Base-by-base conservation (phyloP, 2,113 vertebrate species). In the Macquaria ambigua region DNA sequence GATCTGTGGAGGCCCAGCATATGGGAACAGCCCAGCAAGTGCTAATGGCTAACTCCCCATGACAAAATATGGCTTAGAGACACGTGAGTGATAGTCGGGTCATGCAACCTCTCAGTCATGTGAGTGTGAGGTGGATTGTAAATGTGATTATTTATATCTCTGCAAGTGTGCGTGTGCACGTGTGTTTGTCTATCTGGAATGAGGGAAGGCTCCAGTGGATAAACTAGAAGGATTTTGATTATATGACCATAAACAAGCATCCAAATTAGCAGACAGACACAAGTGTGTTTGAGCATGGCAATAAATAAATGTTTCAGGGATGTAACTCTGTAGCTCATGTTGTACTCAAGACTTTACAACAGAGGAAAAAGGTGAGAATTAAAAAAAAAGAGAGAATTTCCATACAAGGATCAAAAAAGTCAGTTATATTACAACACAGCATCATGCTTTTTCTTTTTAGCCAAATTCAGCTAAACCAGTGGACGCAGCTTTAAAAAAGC, bases 1-100 rank as follows among this genome's bases (percentile, higher is more conserved):
- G 95, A 96, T 95, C 87, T 90, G 93, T 93, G 85, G 82, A 94
- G 93, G 89, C 89, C 84, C 83, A 94, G 94, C 95, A 95, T 95
- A 96, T 96, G 94, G 95, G 88, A 91, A 92, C 91, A 90, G 89
- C 90, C 90, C 87, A 84, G 90, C 88, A 81, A 93, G 93, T 93
- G 93, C 93, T 95, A 93, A 95, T 95, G 90, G 94, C 93, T 91
- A 90, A 89, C 87, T 93, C 91, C 77, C 86, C 85, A 79, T 84
- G 88, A 95, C 92, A 94, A 96, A 95, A 93, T 92, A 92, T 87
- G 89, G 87, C 85, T 90, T 93, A 82, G 84, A 92, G 74, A 91
- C 87, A 93, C 72, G 87, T 90, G 93, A 90, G 83, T 84, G 92
- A 85, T 93, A 70, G 84, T 73, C 62, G 28, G 81, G 88, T 85